These are phyloP conservation scores for Tetranychus cinnabarinus DNA, from an alignment of 1,140 invertebrate genomes.

Conservation along the genomic window DNA sequence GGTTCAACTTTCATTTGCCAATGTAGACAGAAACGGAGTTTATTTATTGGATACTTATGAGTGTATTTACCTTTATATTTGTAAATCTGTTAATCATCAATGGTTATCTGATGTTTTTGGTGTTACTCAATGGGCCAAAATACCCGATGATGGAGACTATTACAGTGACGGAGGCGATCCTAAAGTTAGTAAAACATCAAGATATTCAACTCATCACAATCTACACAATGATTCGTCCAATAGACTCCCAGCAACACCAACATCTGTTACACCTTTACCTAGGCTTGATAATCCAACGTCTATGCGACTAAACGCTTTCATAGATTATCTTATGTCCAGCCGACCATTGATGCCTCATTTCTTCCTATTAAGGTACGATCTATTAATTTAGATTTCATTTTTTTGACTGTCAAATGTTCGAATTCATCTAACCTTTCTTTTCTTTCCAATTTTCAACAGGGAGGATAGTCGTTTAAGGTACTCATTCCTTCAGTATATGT, in stretches of 20 bases:
- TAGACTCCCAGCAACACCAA: neutral
- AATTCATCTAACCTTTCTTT: slow-evolving; percentile 3
- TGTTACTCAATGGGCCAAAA: slow-evolving; percentile 31
- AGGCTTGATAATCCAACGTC: slow-evolving; percentile 48
- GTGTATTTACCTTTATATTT: slow-evolving; percentile 61
- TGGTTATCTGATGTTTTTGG: slow-evolving; percentile 50
- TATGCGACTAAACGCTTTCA: slow-evolving; percentile 48
- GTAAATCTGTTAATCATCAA: slow-evolving; percentile 44
- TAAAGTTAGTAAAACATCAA: neutral
- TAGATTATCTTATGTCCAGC: slow-evolving; percentile 57
- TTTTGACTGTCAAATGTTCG: neutral
- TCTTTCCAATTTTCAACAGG: slow-evolving; percentile 21
- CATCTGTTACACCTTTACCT: slow-evolving; percentile 29
- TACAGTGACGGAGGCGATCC: neutral
- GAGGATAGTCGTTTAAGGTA: slow-evolving; percentile 63
- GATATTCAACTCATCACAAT: neutral
- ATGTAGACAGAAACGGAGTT: slow-evolving; percentile 59
- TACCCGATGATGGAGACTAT: slow-evolving; percentile 27
- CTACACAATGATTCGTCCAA: neutral
- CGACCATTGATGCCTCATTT: slow-evolving; percentile 51
- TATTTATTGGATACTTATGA: slow-evolving; percentile 74
- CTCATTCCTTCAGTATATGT: slow-evolving; percentile 60
- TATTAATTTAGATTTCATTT: neutral
- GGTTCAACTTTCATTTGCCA: slow-evolving; percentile 34
- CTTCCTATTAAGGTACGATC: slow-evolving; percentile 49